These are phyloP conservation scores for Palythoa grandiflora DNA, from an alignment of 92 coral and sea anemone species.

Conservation along the genomic window DNA sequence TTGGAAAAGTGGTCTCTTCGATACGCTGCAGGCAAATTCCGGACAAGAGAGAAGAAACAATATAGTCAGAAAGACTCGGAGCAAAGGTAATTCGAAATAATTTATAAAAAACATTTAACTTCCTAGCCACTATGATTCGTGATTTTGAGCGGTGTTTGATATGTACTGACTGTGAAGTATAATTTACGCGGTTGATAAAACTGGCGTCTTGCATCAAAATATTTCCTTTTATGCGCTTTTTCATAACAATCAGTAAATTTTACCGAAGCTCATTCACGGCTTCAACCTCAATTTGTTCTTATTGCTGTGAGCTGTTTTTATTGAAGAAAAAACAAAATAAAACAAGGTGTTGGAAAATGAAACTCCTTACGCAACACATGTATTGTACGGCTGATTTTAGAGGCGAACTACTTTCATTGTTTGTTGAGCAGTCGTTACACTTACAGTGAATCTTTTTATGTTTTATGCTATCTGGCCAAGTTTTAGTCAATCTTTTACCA, in stretches of 20 bases:
- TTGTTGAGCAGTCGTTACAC: neutral
- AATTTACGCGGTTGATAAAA: slow-evolving; percentile 28
- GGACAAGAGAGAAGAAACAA: slow-evolving; percentile 34
- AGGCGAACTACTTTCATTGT: too few species aligned
- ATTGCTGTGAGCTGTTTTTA: too few species aligned
- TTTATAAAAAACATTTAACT: slow-evolving; percentile 1
- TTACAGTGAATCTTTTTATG: too few species aligned
- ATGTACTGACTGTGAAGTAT: slow-evolving; percentile 18
- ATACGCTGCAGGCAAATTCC: slow-evolving; percentile 23
- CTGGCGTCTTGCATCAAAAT: slow-evolving; percentile 22
- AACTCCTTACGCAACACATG: too few species aligned
- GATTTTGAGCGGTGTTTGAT: slow-evolving; percentile 31
- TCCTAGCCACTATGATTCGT: neutral
- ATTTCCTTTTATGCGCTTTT: neutral
- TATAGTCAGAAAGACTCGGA: slow-evolving; percentile 36
- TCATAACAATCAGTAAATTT: too few species aligned
- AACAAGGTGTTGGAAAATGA: too few species aligned
- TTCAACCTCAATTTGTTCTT: too few species aligned
- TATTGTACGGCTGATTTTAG: too few species aligned
- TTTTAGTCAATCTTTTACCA: too few species aligned
- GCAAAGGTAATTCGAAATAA: slow-evolving; percentile 25
- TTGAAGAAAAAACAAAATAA: too few species aligned
- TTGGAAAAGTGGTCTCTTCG: slow-evolving; percentile 42
- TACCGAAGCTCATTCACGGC: too few species aligned
- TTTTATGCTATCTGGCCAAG: too few species aligned